These are phyloP conservation scores for Aleiodes alternator DNA, from an alignment of 2,888 invertebrate genomes.

Conservation along the genomic window DNA sequence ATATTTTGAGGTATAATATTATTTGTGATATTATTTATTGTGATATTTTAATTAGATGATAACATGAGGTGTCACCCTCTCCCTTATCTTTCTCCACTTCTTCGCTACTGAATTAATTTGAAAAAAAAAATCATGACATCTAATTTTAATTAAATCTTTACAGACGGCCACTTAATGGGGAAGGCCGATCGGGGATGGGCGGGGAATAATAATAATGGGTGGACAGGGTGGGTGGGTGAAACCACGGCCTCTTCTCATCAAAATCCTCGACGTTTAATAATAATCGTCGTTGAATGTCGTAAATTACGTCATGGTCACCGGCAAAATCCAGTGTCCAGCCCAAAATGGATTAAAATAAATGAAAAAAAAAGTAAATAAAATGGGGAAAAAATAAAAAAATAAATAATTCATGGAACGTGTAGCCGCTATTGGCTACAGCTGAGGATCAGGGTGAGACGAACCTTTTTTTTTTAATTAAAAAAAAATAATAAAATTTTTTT, in stretches of 20 bases:
- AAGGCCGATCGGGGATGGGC: slow-evolving; percentile 75
- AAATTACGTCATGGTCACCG: slow-evolving; percentile 59
- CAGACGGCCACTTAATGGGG: slow-evolving; percentile 73
- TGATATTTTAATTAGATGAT: too few species aligned
- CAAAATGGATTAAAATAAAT: slow-evolving; percentile 37
- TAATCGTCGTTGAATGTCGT: slow-evolving; percentile 63
- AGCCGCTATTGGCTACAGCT: slow-evolving; percentile 33
- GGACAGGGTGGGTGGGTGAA: slow-evolving; percentile 77
- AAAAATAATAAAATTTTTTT: slow-evolving; percentile 9
- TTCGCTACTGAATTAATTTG: too few species aligned
- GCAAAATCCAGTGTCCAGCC: slow-evolving; percentile 56
- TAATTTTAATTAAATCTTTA: slow-evolving; percentile 54
- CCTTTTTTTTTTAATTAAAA: slow-evolving; percentile 51
- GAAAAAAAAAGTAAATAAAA: background rate
- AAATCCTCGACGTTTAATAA: slow-evolving; percentile 73
- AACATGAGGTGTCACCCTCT: too few species aligned
- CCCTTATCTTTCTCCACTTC: too few species aligned
- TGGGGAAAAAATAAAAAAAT: too few species aligned
- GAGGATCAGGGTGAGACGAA: slow-evolving; percentile 50
- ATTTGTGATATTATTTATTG: too few species aligned
- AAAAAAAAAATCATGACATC: too few species aligned
- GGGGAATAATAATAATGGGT: slow-evolving; percentile 73
- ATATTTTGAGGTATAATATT: too few species aligned
- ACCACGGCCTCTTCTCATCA: slow-evolving; percentile 76
- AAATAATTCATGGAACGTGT: slow-evolving; percentile 8